Evolutionary conservation across 2,113 vertebrate genomes (phyloP).

Genomic region (Scopus umbretta): DNA sequence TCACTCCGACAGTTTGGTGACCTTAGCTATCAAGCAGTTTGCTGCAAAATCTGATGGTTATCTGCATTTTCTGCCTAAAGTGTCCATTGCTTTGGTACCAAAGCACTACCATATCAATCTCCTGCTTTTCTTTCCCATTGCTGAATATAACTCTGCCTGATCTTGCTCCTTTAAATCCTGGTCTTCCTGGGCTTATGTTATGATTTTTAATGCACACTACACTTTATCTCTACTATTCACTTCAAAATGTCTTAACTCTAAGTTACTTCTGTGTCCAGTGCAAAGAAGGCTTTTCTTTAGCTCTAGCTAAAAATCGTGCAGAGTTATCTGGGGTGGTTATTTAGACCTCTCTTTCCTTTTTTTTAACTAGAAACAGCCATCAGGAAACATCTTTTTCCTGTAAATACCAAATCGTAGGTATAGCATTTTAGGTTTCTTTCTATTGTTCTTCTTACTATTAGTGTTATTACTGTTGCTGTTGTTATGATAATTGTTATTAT

Average conservation of each 20-base stretch:
- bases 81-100: background rate
- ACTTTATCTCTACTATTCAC: background rate
- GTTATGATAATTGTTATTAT: background rate
- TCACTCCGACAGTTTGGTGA: slow-evolving; percentile 36
- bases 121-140: background rate
- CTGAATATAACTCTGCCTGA: background rate
- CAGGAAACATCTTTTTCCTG: background rate
- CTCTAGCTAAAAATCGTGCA: background rate
- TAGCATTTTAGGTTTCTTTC: background rate
- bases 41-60: slow-evolving; percentile 33
- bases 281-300: background rate
- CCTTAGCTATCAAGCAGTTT: slow-evolving; percentile 24
- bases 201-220: background rate
- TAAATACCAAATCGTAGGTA: background rate
- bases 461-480: background rate
- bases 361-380: background rate
- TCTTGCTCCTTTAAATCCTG: background rate
- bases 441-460: background rate
- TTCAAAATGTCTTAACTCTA: background rate
- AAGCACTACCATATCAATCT: background rate
- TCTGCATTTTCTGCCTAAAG: background rate
- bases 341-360: background rate
- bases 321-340: background rate
- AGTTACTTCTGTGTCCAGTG: background rate
- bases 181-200: background rate